Evolutionary conservation across 2,113 vertebrate species (phyloP).

Genomic region (Crotalus tigris): DNA sequence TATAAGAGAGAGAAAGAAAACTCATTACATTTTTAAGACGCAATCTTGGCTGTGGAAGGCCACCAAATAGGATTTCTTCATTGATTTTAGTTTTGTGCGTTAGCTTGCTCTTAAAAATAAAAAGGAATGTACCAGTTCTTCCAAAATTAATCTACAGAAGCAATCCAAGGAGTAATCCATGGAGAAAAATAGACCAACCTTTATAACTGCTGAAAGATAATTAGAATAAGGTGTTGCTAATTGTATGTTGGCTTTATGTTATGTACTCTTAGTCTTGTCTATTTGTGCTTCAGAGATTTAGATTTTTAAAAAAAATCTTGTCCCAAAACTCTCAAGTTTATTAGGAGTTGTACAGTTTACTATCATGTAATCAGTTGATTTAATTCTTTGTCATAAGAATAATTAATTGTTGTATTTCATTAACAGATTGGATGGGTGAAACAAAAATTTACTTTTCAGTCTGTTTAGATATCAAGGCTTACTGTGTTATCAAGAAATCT

Average conservation of each 20-base stretch:
- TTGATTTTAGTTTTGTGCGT: constrained; percentile 29
- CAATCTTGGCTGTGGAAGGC: neutral
- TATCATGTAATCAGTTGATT: constrained; percentile 59
- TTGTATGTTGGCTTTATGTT: constrained; percentile 67
- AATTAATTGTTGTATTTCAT: constrained; percentile 59
- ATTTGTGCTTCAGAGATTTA: constrained; percentile 50
- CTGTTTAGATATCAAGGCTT: neutral
- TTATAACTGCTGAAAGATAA: constrained; percentile 67
- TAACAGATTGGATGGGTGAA: constrained; percentile 32
- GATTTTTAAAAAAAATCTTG: constrained; percentile 55
- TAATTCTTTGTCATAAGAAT: constrained; percentile 55
- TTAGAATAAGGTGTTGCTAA: constrained; percentile 71
- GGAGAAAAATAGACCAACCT: constrained; percentile 60
- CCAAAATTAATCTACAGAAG: constrained; percentile 54
- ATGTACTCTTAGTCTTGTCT: constrained; percentile 41
- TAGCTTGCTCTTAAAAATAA: constrained; percentile 22
- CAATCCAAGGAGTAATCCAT: constrained; percentile 56
- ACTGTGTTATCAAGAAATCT: neutral
- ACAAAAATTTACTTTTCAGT: neutral
- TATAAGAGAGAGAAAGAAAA: constrained; percentile 3
- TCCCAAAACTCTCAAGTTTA: constrained; percentile 47
- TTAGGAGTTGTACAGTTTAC: constrained; percentile 57
- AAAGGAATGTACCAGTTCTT: constrained; percentile 30
- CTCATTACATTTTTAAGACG: neutral
- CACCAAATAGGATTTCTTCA: constrained; percentile 20